phyloP scores from a whole-genome alignment of 1,140 invertebrate species.

The Ceratina australensis region DNA sequence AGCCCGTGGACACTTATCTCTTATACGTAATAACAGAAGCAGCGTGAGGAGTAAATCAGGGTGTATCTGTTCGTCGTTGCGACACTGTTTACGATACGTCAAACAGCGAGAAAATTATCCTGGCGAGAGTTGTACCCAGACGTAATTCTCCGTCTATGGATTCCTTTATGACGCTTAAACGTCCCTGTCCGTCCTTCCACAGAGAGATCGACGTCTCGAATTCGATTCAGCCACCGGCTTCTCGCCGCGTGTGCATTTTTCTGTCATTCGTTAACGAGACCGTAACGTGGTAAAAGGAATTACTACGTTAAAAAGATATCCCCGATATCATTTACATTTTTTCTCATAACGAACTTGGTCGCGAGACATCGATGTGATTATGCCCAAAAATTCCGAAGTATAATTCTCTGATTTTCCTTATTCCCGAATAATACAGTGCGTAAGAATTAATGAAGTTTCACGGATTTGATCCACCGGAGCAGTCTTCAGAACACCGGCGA shows the following conservation, averaged over 20 bases:
- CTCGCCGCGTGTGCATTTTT: not conserved
- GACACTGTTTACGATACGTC: constrained; percentile 51
- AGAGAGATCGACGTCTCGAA: constrained; percentile 3
- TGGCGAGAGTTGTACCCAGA: constrained; percentile 1
- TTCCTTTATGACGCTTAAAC: constrained; percentile 50
- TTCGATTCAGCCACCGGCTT: not conserved
- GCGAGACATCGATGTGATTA: too few relatives aligned
- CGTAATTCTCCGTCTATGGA: constrained; percentile 12
- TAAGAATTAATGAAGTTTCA: not conserved
- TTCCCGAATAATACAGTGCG: not conserved
- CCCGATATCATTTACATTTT: not conserved
- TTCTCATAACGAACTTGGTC: too few relatives aligned
- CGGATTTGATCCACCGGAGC: not conserved
- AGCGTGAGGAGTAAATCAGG: constrained; percentile 1
- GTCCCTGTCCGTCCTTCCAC: constrained; percentile 12
- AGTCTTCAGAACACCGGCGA: not conserved
- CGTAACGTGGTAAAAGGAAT: not conserved
- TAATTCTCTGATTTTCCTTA: too few relatives aligned
- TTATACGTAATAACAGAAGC: constrained; percentile 26
- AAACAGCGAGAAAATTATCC: constrained; percentile 23
- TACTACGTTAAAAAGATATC: not conserved
- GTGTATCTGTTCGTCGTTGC: constrained; percentile 26
- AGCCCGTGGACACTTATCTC: not conserved
- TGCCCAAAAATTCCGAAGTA: too few relatives aligned
- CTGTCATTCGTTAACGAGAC: not conserved